phyloP scores from a whole-genome alignment of 2,113 vertebrate species.

The Mastomys natalensis region DNA sequence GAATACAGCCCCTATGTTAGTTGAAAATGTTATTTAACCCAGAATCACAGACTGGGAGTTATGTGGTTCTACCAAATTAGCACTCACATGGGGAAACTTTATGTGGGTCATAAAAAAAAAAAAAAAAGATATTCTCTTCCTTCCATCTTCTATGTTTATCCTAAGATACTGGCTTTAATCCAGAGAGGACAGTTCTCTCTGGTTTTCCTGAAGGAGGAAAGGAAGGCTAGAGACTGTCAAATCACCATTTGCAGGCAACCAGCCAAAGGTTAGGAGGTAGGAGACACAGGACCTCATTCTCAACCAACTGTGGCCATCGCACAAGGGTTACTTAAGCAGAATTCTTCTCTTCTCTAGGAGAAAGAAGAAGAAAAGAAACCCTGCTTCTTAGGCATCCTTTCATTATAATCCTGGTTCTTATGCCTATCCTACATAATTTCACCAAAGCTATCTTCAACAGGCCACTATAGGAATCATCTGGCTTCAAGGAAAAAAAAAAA shows the following conservation, averaged over 20 bases:
- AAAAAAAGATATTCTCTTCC: not conserved
- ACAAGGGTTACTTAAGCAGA: not conserved
- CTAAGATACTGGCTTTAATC: constrained; percentile 26
- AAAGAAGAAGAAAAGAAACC: not conserved
- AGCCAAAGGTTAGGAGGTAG: not conserved
- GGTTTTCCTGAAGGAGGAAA: not conserved
- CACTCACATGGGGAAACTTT: constrained; percentile 34
- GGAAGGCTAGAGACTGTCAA: not conserved
- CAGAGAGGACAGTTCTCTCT: constrained; percentile 23
- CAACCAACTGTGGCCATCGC: not conserved
- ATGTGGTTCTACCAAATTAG: not conserved
- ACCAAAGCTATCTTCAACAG: not conserved
- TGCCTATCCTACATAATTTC: constrained; percentile 5
- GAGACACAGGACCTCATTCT: constrained; percentile 29
- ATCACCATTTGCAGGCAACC: not conserved
- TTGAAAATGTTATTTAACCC: not conserved
- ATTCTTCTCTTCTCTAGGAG: constrained; percentile 10
- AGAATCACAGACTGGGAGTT: not conserved
- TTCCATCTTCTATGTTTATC: not conserved
- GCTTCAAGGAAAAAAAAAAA: not conserved
- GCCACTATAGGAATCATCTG: not conserved
- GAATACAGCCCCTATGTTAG: not conserved
- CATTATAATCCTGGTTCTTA: constrained; percentile 5
- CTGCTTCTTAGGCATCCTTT: not conserved
- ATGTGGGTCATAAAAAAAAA: constrained; percentile 39